Conservation (phyloP, 2,888 invertebrate species). For the Coelinius sp. region DNA sequence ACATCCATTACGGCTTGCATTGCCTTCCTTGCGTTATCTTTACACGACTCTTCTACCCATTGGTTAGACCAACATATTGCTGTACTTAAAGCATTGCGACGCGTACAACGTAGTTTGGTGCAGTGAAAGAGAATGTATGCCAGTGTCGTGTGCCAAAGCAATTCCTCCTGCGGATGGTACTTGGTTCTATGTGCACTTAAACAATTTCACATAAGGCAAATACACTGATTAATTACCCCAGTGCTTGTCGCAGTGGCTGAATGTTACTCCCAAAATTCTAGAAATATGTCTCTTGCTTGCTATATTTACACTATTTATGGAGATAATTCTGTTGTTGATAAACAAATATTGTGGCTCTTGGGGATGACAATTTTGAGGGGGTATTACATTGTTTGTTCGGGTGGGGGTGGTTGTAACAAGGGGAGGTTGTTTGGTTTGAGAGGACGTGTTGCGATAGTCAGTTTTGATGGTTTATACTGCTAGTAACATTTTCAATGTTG, state of each 20-base stretch:
- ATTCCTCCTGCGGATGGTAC: neutral
- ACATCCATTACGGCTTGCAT: slow-evolving; percentile 30
- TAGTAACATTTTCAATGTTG: too few relatives aligned
- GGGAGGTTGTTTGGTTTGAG: too few relatives aligned
- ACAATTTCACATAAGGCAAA: slow-evolving; percentile 28
- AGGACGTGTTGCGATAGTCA: too few relatives aligned
- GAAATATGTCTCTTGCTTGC: neutral
- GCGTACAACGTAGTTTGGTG: slow-evolving; percentile 29
- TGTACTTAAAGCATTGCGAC: slow-evolving; percentile 35
- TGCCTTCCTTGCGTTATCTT: slow-evolving; percentile 31
- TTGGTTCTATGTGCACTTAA: slow-evolving; percentile 12
- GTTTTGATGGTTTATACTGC: too few relatives aligned
- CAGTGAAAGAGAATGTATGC: slow-evolving; percentile 23
- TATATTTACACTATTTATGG: neutral
- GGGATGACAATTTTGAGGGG: neutral
- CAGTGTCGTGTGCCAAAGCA: slow-evolving; percentile 23
- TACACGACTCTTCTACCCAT: slow-evolving; percentile 34
- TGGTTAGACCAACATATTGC: slow-evolving; percentile 36
- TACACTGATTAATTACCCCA: slow-evolving; percentile 37
- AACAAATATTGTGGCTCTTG: neutral
- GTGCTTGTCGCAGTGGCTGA: slow-evolving; percentile 17
- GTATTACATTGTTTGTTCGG: neutral
- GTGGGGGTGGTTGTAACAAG: neutral
- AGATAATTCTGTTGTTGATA: neutral
- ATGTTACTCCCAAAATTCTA: slow-evolving; percentile 18